These are phyloP conservation scores for Gadus macrocephalus DNA, from an alignment of 2,113 vertebrate genomes.

Conservation along the genomic window DNA sequence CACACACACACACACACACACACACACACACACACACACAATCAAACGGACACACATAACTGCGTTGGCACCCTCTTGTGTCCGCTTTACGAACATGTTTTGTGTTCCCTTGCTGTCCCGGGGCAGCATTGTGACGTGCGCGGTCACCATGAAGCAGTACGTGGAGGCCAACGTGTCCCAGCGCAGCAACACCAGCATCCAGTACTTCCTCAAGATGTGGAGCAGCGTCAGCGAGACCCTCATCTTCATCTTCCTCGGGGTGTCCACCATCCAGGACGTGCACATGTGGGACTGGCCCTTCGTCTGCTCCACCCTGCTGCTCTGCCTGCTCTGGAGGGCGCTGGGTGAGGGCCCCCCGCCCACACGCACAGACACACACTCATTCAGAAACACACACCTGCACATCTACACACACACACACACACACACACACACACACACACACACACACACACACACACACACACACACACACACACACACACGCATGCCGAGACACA, in stretches of 20 bases:
- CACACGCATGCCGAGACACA: no score
- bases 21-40: no score
- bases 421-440: slow-evolving; percentile 9
- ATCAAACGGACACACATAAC: no score
- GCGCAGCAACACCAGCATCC: slow-evolving; percentile 79
- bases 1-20: no score
- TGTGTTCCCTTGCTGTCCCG: not conserved
- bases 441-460: not conserved
- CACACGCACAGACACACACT: not conserved
- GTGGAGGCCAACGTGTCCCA: slow-evolving; percentile 82
- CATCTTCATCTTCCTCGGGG: slow-evolving; percentile 82
- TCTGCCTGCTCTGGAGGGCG: slow-evolving; percentile 79
- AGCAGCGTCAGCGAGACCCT: slow-evolving; percentile 80
- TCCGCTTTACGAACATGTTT: not conserved
- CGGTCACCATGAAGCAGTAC: slow-evolving; percentile 81
- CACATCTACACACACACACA: not conserved
- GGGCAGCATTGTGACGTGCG: slow-evolving; percentile 76
- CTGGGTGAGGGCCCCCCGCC: slow-evolving; percentile 57
- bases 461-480: no score
- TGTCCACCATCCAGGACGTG: slow-evolving; percentile 78
- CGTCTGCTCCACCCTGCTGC: slow-evolving; percentile 77
- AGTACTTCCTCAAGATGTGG: slow-evolving; percentile 88
- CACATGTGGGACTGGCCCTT: slow-evolving; percentile 81
- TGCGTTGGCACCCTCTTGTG: not conserved
- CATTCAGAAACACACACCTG: not conserved